These are phyloP conservation scores for Caenorhabditis sp. DNA, from an alignment of 2,888 invertebrate genomes.

Conservation along the genomic window DNA sequence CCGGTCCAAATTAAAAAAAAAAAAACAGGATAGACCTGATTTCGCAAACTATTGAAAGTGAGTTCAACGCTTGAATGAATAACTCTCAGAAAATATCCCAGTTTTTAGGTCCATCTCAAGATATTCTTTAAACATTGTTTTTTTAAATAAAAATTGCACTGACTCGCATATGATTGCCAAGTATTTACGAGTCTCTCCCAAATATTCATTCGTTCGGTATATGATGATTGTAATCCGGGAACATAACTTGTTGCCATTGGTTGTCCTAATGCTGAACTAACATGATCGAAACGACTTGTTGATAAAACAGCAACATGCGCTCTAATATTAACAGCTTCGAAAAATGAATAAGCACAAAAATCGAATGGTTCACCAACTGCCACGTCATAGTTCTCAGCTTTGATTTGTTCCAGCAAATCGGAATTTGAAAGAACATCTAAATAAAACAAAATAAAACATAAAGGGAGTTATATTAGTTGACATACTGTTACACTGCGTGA, in stretches of 20 bases:
- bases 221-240: slow-evolving; percentile 1
- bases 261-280: slow-evolving; percentile 19
- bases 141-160: neutral
- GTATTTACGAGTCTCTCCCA: no score
- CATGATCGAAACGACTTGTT: slow-evolving; percentile 18
- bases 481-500: slow-evolving; percentile 13
- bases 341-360: slow-evolving; percentile 35
- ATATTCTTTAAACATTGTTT: no score
- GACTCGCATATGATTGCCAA: slow-evolving; percentile 1
- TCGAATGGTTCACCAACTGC: slow-evolving; percentile 46
- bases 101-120: no score
- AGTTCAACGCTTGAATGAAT: no score
- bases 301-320: slow-evolving; percentile 20
- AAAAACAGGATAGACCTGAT: no score
- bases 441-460: no score
- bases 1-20: no score
- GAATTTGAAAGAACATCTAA: no score
- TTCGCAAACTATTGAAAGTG: no score
- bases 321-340: slow-evolving; percentile 14
- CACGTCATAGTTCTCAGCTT: slow-evolving; percentile 43
- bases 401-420: slow-evolving; percentile 26
- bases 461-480: no score
- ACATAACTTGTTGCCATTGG: slow-evolving; percentile 25
- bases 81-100: no score
- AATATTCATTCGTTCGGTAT: no score